Evolutionary conservation across 2,797 vertebrate genomes (phyloP), one percentile per base, ranked within the genome.

Genomic region (Syndactyla subalaris): DNA sequence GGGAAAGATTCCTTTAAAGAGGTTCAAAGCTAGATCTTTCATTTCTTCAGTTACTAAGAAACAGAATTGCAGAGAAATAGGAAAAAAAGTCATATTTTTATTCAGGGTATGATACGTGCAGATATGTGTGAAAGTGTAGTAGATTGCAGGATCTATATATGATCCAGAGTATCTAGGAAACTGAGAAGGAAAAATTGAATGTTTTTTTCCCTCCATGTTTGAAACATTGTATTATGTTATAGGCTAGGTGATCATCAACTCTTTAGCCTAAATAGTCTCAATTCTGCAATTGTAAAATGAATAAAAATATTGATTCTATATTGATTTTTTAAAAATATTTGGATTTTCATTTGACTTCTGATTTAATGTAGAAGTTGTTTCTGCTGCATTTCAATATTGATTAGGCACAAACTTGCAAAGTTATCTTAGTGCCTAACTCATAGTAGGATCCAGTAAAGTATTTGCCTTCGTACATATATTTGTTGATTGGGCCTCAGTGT

Each of bases 11-110:
- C 23, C 30, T 77, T 82, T 75, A 45, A 89, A 66, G 43, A 67
- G 20, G 9, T 94, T 95, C 82, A 55, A 80, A 88, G 58, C 24
- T 23, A 67, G 48, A 78, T 87, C 16, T 85, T 93, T 88, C 12
- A 62, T 80, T 89, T 84, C 54, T 65, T 87, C 74, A 59, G 34
- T 94, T 91, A 78, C 52, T 59, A 68, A 81, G 86, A 70, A 92
- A 71, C 41, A 80, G 70, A 67, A 46, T 83, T 81, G 46, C 51
- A 59, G 71, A 52, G 71, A 89, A 91, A 51, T 66, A 68, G 34
- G 32, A 77, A 82, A 48, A 36, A 75, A 70, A 68, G 43, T 80
- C 30, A 74, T 73, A 55, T 94, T 88, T 89, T 78, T 92, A 66
- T 86, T 87, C 34, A 32, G 78, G 7, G 10, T 75, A 38, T 18